phyloP scores from a whole-genome alignment of 1,140 invertebrate species.

The Chelonus insularis region DNA sequence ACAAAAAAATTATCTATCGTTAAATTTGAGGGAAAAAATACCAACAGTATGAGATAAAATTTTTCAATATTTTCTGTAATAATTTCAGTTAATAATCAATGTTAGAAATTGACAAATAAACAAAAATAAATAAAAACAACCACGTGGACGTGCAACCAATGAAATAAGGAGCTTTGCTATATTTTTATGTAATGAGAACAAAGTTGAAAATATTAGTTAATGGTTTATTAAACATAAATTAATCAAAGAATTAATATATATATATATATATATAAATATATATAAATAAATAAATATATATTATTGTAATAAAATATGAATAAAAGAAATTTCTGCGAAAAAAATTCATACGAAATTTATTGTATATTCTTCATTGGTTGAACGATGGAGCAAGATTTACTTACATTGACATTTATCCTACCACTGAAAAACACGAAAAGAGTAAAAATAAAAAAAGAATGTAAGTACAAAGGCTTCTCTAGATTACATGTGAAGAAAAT shows the following conservation, averaged over 20 bases:
- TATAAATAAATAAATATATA: no score
- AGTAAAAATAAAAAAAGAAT: slow-evolving; percentile 8
- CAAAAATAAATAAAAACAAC: neutral
- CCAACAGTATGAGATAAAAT: no score
- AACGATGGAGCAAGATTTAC: slow-evolving; percentile 26
- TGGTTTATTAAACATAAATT: no score
- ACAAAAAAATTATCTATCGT: neutral
- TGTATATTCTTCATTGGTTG: slow-evolving; percentile 30
- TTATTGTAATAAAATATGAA: no score
- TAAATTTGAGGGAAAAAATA: slow-evolving; percentile 6
- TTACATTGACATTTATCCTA: no score
- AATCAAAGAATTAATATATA: no score
- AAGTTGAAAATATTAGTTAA: no score
- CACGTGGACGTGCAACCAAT: neutral
- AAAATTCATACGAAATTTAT: no score
- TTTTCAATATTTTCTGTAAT: slow-evolving; percentile 29
- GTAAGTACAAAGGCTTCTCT: slow-evolving; percentile 33
- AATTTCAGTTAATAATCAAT: slow-evolving; percentile 26
- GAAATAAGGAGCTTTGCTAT: no score
- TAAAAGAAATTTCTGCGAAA: no score
- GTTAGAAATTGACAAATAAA: slow-evolving; percentile 28
- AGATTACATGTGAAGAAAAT: slow-evolving; percentile 29
- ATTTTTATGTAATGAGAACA: no score
- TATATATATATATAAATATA: no score
- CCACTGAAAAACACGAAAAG: slow-evolving; percentile 24